Conservation (phyloP, 64 coral and sea anemone genomes). For the Acropora tenuis region DNA sequence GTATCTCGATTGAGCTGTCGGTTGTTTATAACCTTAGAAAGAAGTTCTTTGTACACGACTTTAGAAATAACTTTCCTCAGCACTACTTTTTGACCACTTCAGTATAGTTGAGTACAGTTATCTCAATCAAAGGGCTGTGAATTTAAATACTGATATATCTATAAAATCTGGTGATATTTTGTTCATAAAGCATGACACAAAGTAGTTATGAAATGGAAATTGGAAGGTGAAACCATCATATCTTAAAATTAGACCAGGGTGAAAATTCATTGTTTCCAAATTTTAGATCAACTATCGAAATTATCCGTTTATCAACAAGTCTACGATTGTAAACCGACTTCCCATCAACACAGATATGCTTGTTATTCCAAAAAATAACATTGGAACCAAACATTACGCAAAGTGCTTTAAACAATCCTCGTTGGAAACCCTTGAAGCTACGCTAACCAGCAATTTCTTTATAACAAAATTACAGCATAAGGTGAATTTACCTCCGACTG, state of each 20-base stretch:
- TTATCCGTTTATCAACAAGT: not conserved
- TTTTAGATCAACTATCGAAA: not conserved
- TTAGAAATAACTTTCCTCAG: not conserved
- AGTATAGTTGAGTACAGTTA: not conserved
- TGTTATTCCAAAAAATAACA: too few relatives aligned
- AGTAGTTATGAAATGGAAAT: not conserved
- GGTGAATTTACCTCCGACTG: slow-evolving; percentile 1
- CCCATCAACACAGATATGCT: not conserved
- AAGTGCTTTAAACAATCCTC: not conserved
- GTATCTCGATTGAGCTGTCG: not conserved
- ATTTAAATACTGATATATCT: not conserved
- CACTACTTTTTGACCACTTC: not conserved
- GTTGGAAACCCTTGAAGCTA: slow-evolving; percentile 16
- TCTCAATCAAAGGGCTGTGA: not conserved
- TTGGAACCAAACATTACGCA: not conserved
- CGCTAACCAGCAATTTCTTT: slow-evolving; percentile 1
- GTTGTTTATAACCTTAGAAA: not conserved
- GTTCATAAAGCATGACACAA: not conserved
- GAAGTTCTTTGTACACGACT: not conserved
- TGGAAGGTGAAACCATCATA: not conserved
- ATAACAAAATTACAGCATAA: slow-evolving; percentile 29
- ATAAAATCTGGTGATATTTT: not conserved
- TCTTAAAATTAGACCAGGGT: not conserved
- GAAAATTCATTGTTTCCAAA: not conserved
- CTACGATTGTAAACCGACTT: not conserved